Evolutionary conservation across 2,113 vertebrate genomes (phyloP).

Genomic region (Stigmatopora argus): DNA sequence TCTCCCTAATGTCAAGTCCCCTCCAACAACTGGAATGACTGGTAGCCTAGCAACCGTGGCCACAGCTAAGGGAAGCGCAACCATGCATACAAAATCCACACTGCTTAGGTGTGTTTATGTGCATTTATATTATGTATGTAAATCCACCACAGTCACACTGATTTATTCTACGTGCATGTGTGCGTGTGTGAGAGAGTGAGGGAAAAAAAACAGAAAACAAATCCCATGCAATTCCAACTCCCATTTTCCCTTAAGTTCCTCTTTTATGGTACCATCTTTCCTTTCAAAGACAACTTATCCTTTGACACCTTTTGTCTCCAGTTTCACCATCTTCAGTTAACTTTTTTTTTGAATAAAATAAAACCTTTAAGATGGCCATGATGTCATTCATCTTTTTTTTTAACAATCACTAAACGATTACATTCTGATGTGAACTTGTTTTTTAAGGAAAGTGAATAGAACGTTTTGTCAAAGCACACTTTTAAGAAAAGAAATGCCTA

Average conservation of each 20-base stretch:
- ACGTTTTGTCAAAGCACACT: neutral
- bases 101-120: conserved; percentile 64
- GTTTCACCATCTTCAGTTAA: neutral
- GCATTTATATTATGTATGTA: neutral
- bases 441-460: neutral
- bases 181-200: neutral
- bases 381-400: neutral
- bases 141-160: neutral
- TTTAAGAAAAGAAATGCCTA: neutral
- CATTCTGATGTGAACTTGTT: neutral
- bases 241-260: neutral
- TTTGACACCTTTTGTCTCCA: neutral
- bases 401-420: neutral
- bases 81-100: conserved; percentile 98
- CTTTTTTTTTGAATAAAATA: neutral
- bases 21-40: conserved; percentile 81
- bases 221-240: neutral
- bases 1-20: conserved; percentile 98
- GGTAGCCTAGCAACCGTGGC: conserved; percentile 94
- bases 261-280: neutral
- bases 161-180: neutral
- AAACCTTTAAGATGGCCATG: neutral
- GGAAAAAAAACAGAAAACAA: neutral
- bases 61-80: conserved; percentile 81
- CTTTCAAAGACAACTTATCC: neutral